Evolutionary conservation across 2,888 invertebrate species (phyloP), one percentile per base, ranked within the genome.

Genomic region (Dusona sp.): DNA sequence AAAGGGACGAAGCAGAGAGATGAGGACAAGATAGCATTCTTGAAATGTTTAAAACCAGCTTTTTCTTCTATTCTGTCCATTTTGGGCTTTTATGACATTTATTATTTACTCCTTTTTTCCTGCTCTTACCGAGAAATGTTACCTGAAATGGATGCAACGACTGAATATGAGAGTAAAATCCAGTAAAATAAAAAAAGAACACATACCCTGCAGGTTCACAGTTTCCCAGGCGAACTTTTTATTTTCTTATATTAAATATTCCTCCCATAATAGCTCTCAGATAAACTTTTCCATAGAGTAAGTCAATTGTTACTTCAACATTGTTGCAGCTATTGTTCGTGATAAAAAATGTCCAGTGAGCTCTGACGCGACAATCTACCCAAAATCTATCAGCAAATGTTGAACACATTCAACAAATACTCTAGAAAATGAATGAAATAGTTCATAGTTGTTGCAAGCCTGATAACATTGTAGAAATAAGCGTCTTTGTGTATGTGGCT

Each of bases 1-100:
- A 42, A 48, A 29, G 61, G 16, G 61, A 29, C 61, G 61, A 61
- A 61, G 13, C 25, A 57, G 75, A 77, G 68, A n/a, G 38, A 45
- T 13, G 33, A 77, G 77, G 36, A 19, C 33, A 22, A 36, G 29
- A 70, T 36, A 57, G 33, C n/a, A 42, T 67, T 29, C 16, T 29
- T 61, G 61, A 4, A 61, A 16, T 61, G 61, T 61, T 61, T 61
- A 0, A 61, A 61, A 61, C 61, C 61, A 29, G 3, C 73, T 36
- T n/a, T n/a, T 54, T n/a, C 73, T 25, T 25, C 42, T 45, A 22
- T 45, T 45, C 25, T 42, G 13, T 45, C 61, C 61, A 61, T 61
- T 61, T 61, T 29, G 16, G 29, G 61, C 61, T 61, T 61, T 61
- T 61, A 61, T 13, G 25, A 45, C 38, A 67, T 61, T 61, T 61